Evolutionary conservation across 1,140 invertebrate genomes (phyloP).

Genomic region (Pissodes strobi): DNA sequence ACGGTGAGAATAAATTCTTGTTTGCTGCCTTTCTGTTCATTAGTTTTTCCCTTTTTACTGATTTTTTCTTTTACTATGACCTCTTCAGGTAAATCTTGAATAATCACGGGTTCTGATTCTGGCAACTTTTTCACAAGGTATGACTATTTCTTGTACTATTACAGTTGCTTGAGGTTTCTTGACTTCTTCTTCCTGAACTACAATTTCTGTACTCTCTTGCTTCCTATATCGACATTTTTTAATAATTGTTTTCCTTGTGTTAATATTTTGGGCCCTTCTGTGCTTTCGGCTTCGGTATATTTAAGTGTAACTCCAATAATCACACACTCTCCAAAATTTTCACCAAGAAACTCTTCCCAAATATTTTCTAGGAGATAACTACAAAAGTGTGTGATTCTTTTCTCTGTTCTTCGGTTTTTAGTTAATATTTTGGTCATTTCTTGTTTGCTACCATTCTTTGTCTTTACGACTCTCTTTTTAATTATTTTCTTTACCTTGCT

Average conservation of each 20-base stretch:
- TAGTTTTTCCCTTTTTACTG: constrained; percentile 33
- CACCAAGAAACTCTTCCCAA: constrained; percentile 15
- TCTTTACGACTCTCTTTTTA: constrained; percentile 51
- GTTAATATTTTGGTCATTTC: constrained; percentile 48
- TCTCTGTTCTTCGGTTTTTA: constrained; percentile 48
- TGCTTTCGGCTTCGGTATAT: constrained; percentile 41
- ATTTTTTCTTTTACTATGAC: constrained; percentile 37
- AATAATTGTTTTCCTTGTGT: constrained; percentile 54
- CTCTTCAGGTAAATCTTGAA: constrained; percentile 50
- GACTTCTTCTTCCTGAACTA: constrained; percentile 50
- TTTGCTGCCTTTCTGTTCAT: constrained; percentile 44
- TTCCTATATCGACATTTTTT: constrained; percentile 51
- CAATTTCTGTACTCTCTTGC: constrained; percentile 46
- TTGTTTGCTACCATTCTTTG: constrained; percentile 47
- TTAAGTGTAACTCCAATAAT: constrained; percentile 48
- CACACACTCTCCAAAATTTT: constrained; percentile 10
- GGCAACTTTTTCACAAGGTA: constrained; percentile 36
- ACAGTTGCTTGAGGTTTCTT: constrained; percentile 54
- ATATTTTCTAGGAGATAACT: constrained; percentile 44
- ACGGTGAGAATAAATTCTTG: constrained; percentile 56
- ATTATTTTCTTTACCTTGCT: constrained; percentile 45
- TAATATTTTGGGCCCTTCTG: constrained; percentile 48
- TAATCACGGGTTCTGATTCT: constrained; percentile 18
- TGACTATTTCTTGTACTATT: constrained; percentile 50
- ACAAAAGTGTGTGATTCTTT: constrained; percentile 51